Evolutionary conservation across 2,888 invertebrate species (phyloP).

Genomic region (Conomelus anceps): DNA sequence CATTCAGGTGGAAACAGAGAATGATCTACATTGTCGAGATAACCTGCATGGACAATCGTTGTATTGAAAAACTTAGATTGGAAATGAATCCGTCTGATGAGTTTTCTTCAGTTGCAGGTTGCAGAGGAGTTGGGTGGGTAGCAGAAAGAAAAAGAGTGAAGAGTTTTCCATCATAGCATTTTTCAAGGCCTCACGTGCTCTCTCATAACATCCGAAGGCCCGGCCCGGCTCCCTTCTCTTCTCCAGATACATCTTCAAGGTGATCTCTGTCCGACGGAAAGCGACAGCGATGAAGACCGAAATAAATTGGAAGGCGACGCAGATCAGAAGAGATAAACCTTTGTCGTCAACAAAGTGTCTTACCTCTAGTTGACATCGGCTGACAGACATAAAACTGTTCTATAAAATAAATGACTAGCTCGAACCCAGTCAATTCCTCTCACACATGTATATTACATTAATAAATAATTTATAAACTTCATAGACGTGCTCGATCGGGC

Average conservation of each 20-base stretch:
- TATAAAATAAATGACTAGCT: not conserved
- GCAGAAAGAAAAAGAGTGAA: not conserved
- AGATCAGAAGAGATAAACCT: not conserved
- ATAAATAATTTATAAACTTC: not conserved
- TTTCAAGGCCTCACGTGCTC: not conserved
- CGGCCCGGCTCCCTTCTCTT: too few species aligned
- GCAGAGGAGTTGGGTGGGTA: not conserved
- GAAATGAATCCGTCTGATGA: not conserved
- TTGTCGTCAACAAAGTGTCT: not conserved
- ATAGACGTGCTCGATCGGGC: not conserved
- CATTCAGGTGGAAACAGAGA: not conserved
- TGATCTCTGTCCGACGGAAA: not conserved
- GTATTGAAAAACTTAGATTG: not conserved
- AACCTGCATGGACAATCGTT: not conserved
- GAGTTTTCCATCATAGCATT: not conserved
- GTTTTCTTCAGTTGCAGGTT: not conserved
- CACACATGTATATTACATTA: not conserved
- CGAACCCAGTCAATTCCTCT: not conserved
- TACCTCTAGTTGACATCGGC: not conserved
- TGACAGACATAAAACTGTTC: not conserved
- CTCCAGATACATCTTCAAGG: not conserved
- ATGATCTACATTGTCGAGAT: not conserved
- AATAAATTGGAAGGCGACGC: not conserved
- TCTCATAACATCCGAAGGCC: not conserved
- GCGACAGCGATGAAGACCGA: not conserved